Conservation (phyloP, 2,797 vertebrate species). For the Sebastiscus albofasciatus region DNA sequence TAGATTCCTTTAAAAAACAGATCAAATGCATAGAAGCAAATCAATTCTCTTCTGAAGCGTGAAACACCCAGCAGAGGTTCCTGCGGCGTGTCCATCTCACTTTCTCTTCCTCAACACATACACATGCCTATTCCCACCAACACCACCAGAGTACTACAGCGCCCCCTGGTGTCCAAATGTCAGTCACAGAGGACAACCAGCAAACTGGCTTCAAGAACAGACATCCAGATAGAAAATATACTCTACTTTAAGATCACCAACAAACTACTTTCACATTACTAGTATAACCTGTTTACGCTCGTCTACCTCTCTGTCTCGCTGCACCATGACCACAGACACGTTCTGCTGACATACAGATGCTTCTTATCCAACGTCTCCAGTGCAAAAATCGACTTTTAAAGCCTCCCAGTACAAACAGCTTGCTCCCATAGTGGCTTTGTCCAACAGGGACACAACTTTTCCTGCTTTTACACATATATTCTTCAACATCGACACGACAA, state of each 20-base stretch:
- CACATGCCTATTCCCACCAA: constrained; percentile 15
- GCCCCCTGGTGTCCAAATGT: constrained; percentile 21
- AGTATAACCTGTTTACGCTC: neutral
- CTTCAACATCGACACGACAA: constrained; percentile 35
- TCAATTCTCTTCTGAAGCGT: neutral
- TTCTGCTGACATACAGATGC: constrained; percentile 32
- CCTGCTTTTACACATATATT: constrained; percentile 19
- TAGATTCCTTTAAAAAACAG: constrained; percentile 3
- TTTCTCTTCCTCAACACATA: constrained; percentile 28
- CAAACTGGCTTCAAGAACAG: neutral
- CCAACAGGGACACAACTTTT: constrained; percentile 21
- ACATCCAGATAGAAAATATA: neutral
- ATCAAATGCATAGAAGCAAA: constrained; percentile 58
- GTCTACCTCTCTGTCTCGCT: neutral
- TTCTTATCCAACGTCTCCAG: constrained; percentile 54
- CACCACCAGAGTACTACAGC: neutral
- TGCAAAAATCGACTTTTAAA: constrained; percentile 73
- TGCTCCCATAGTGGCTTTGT: constrained; percentile 57
- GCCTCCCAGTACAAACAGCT: constrained; percentile 43
- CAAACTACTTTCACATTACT: neutral
- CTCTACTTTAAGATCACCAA: neutral
- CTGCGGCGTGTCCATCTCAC: constrained; percentile 4
- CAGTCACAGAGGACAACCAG: neutral
- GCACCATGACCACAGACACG: neutral
- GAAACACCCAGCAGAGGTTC: constrained; percentile 13